Conservation (phyloP, 1,140 invertebrate species). For the Cotesia chilonis region DNA sequence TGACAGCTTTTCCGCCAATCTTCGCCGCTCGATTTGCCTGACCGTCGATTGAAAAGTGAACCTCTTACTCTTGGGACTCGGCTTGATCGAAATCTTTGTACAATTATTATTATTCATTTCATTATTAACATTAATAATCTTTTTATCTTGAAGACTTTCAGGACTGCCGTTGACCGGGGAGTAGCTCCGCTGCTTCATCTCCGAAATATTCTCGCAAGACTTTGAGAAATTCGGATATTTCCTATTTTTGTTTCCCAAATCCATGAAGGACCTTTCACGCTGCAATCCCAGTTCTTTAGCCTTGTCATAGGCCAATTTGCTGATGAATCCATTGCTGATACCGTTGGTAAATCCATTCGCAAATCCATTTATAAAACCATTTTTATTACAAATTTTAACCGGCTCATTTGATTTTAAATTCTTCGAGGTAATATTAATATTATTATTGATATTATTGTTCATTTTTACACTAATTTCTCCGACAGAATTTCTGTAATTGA, state of each 20-base stretch:
- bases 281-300: constrained; percentile 23
- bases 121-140: constrained; percentile 19
- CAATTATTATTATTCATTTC: constrained; percentile 45
- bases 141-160: constrained; percentile 50
- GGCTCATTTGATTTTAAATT: constrained; percentile 38
- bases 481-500: constrained; percentile 39
- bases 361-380: constrained; percentile 26
- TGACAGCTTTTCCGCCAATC: constrained; percentile 77
- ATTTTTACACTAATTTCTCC: constrained; percentile 16
- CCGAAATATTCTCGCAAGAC: constrained; percentile 62
- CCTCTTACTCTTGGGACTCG: constrained; percentile 66
- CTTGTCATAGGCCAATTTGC: constrained; percentile 20
- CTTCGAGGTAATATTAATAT: constrained; percentile 33
- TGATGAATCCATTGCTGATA: constrained; percentile 24
- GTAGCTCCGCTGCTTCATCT: constrained; percentile 49
- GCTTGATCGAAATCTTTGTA: constrained; percentile 42
- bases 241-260: constrained; percentile 43
- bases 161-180: constrained; percentile 40
- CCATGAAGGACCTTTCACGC: constrained; percentile 43
- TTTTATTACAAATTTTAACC: constrained; percentile 22
- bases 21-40: constrained; percentile 76
- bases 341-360: constrained; percentile 30
- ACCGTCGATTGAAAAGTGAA: constrained; percentile 87
- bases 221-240: constrained; percentile 53
- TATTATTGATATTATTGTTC: constrained; percentile 19